A percentile compares a stretch with the other conserved stretches of the same genome.
Conservation (phyloP, 2,888 invertebrate genomes). For the Cephus spinipes region DNA sequence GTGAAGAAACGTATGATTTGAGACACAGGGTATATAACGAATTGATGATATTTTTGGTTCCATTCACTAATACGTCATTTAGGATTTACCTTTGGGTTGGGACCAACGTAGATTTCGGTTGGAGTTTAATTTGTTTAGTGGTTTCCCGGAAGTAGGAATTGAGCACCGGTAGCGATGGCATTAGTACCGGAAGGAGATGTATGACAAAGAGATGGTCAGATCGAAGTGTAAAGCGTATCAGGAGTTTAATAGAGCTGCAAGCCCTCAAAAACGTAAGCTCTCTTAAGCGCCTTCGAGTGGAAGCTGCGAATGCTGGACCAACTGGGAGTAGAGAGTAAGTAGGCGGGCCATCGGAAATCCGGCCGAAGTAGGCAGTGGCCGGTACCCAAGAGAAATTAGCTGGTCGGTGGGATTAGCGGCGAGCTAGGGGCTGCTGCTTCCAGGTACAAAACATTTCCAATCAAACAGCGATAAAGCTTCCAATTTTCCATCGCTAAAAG, state of each 20-base stretch:
- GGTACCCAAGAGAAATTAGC: constrained; percentile 22
- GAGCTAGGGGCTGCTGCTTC: constrained; percentile 5
- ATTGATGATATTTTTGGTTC: not conserved
- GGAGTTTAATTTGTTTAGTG: not conserved
- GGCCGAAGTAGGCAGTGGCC: not conserved
- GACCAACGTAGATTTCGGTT: not conserved
- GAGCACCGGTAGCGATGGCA: not conserved
- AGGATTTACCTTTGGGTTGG: not conserved
- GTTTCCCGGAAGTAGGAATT: not conserved
- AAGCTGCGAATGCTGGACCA: not conserved
- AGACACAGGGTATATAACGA: not conserved
- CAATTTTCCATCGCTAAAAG: constrained; percentile 46
- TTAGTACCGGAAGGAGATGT: not conserved
- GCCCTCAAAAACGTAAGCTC: not conserved
- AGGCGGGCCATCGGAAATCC: not conserved
- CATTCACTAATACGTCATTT: not conserved
- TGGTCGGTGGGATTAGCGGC: constrained; percentile 15
- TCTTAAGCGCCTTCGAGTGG: not conserved
- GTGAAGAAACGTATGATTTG: too few species aligned
- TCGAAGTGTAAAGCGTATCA: not conserved
- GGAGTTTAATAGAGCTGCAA: not conserved
- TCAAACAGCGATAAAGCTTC: constrained; percentile 50
- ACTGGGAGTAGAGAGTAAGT: not conserved
- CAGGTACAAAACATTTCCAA: constrained; percentile 44
- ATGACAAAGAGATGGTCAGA: not conserved